Evolutionary conservation across 2,113 vertebrate genomes (phyloP).

Genomic region (Limanda limanda): DNA sequence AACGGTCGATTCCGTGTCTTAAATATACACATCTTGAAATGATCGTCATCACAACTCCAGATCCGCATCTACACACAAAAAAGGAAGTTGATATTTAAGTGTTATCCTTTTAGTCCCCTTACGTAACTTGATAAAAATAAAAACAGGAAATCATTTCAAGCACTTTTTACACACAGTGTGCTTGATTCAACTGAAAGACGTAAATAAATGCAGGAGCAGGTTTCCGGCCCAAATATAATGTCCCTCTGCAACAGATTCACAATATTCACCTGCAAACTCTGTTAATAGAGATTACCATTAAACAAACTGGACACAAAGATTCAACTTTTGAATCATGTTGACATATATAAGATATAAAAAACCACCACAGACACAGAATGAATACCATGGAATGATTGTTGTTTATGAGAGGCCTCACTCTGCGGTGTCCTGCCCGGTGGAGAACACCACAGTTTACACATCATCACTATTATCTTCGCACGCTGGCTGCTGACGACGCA

Average conservation of each 20-base stretch:
- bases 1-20: neutral
- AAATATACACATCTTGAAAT: neutral
- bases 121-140: conserved; percentile 17
- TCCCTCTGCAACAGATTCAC: too few species aligned
- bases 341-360: neutral
- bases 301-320: neutral
- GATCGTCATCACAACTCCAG: conserved; percentile 6
- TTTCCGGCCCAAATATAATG: too few species aligned
- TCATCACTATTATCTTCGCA: conserved; percentile 49
- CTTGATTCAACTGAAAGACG: neutral
- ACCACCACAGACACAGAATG: neutral
- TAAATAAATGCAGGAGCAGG: conserved; percentile 11
- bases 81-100: conserved; percentile 27
- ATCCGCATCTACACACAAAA: too few species aligned
- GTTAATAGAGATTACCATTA: conserved; percentile 1
- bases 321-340: neutral
- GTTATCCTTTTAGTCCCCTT: conserved; percentile 45
- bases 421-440: conserved; percentile 22
- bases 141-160: conserved; percentile 4
- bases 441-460: conserved; percentile 41
- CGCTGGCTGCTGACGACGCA: conserved; percentile 65
- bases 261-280: neutral
- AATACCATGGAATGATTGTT: neutral
- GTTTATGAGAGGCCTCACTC: conserved; percentile 10
- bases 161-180: neutral